These are phyloP conservation scores for Poecilia latipinna DNA, from an alignment of 2,113 vertebrate species.

Conservation along the genomic window DNA sequence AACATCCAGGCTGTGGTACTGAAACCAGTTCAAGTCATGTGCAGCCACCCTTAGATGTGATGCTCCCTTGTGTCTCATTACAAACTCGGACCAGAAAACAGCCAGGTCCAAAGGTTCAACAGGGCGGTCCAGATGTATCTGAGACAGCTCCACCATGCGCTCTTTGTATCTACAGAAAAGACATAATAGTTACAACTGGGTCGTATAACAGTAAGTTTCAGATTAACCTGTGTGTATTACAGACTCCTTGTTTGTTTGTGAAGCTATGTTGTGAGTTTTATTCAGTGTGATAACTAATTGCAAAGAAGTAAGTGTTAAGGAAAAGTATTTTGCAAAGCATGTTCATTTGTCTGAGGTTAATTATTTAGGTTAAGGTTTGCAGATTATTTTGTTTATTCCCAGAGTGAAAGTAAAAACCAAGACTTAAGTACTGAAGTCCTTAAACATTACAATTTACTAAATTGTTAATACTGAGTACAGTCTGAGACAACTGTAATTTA, in stretches of 20 bases:
- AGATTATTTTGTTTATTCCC: too few relatives aligned
- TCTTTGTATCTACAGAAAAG: constrained; percentile 87
- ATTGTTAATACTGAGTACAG: too few relatives aligned
- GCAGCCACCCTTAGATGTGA: constrained; percentile 87
- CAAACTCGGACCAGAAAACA: constrained; percentile 92
- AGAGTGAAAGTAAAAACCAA: too few relatives aligned
- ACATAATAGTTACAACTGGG: neutral
- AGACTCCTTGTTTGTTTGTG: neutral
- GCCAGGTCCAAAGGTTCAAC: constrained; percentile 88
- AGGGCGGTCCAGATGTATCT: constrained; percentile 88
- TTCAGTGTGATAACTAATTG: too few relatives aligned
- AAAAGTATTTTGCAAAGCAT: too few relatives aligned
- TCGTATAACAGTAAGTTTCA: neutral
- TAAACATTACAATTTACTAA: too few relatives aligned
- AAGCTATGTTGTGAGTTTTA: too few relatives aligned
- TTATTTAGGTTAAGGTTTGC: too few relatives aligned
- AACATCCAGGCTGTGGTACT: constrained; percentile 92
- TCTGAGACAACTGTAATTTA: too few relatives aligned
- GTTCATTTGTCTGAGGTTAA: too few relatives aligned
- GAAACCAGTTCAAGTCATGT: constrained; percentile 92
- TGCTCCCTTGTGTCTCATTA: constrained; percentile 91
- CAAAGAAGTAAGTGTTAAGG: too few relatives aligned
- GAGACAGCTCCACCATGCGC: constrained; percentile 84
- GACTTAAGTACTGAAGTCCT: too few relatives aligned
- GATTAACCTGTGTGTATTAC: neutral